phyloP scores from a whole-genome alignment of 2,888 invertebrate genomes.

The Metalampra italica region DNA sequence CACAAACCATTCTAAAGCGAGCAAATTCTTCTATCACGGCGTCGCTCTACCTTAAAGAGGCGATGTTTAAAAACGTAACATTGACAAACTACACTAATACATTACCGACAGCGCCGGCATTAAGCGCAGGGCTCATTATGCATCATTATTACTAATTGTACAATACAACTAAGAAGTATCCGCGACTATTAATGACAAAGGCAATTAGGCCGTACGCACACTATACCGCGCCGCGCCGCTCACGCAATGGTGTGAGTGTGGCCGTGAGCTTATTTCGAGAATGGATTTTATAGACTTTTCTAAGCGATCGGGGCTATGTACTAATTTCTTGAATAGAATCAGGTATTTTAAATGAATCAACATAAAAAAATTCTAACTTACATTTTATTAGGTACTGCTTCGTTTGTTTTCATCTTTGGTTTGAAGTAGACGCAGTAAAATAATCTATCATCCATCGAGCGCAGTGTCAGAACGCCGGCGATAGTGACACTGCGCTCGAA shows the following conservation, averaged over 20 bases:
- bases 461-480: too few relatives aligned
- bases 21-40: too few relatives aligned
- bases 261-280: conserved; percentile 15
- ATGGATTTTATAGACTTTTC: conserved; percentile 6
- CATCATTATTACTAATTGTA: conserved; percentile 77
- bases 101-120: conserved; percentile 11
- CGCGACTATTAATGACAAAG: conserved; percentile 78
- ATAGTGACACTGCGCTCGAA: too few relatives aligned
- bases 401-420: too few relatives aligned
- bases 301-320: not conserved
- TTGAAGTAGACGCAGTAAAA: too few relatives aligned
- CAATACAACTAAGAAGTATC: conserved; percentile 74
- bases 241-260: conserved; percentile 16
- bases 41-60: too few relatives aligned
- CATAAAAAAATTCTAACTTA: too few relatives aligned
- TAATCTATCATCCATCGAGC: too few relatives aligned
- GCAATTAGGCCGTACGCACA: conserved; percentile 73
- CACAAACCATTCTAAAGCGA: too few relatives aligned
- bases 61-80: conserved; percentile 10
- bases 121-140: conserved; percentile 61
- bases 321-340: not conserved
- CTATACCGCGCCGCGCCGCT: conserved; percentile 19
- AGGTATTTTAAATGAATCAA: too few relatives aligned
- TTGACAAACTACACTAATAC: conserved; percentile 32
- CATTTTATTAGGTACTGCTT: too few relatives aligned